Conservation (phyloP, 37 sponge, comb jelly and placozoan genomes). For the Crambe crambe region DNA sequence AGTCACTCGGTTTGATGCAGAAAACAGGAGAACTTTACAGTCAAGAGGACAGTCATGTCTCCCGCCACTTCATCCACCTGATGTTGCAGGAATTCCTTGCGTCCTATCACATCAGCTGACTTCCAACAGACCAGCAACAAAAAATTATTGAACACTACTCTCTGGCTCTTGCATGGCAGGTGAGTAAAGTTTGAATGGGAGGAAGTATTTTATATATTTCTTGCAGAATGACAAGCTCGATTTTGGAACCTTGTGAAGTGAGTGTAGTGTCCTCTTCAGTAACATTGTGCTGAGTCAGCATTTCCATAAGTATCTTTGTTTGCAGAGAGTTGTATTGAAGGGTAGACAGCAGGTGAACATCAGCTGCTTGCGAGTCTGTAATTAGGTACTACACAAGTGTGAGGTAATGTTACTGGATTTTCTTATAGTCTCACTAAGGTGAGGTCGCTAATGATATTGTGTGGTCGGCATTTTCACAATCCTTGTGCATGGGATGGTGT, state of each 20-base stretch:
- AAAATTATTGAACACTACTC: no score
- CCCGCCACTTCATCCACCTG: no score
- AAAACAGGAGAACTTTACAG: no score
- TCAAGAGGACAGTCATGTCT: no score
- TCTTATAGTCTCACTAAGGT: no score
- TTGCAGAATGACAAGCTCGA: slow-evolving; percentile 1
- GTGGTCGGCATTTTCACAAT: no score
- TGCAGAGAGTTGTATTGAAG: slow-evolving; percentile 17
- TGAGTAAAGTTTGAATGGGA: slow-evolving; percentile 1
- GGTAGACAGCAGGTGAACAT: slow-evolving; percentile 36
- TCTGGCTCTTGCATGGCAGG: slow-evolving; percentile 57
- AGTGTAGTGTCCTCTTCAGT: background rate
- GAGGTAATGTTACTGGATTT: background rate
- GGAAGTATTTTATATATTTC: background rate
- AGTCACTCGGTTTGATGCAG: no score
- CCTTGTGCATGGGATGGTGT: no score
- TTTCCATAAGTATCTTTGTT: background rate
- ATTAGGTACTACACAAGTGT: background rate
- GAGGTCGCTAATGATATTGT: no score
- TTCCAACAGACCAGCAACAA: no score
- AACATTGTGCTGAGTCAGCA: background rate
- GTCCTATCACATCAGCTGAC: no score
- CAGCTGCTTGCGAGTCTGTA: slow-evolving; percentile 49
- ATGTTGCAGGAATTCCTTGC: no score
- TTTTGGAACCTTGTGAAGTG: background rate